A percentile compares a stretch with the other conserved stretches of the same genome.
Evolutionary conservation across 2,113 vertebrate species (phyloP).

Genomic region (Columbina picui): DNA sequence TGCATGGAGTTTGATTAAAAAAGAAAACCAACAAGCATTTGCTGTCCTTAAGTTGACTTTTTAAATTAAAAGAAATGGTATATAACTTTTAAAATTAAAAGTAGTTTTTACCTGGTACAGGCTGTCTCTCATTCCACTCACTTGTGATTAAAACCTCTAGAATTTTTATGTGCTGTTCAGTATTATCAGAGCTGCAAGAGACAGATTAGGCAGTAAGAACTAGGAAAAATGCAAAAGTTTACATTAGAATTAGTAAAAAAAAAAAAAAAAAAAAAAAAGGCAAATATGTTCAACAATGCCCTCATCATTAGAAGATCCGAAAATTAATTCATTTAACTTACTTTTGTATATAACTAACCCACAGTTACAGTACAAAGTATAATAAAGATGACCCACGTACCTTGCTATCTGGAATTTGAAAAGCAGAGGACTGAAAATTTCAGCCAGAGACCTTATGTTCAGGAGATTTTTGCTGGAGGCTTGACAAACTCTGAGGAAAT

Average conservation of each 20-base stretch:
- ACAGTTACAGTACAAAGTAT: background rate
- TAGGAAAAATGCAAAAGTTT: background rate
- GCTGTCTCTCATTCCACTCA: slow-evolving; percentile 89
- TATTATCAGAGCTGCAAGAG: slow-evolving; percentile 86
- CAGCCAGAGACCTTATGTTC: slow-evolving; percentile 84
- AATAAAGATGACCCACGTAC: slow-evolving; percentile 68
- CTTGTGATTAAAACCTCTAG: slow-evolving; percentile 91
- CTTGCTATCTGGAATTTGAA: slow-evolving; percentile 87
- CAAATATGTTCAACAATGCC: background rate
- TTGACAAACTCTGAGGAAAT: slow-evolving; percentile 91
- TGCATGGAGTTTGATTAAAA: background rate
- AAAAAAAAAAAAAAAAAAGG: too few relatives aligned
- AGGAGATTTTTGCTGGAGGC: slow-evolving; percentile 87
- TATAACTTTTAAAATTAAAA: background rate
- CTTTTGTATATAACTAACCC: background rate
- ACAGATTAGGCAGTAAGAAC: background rate
- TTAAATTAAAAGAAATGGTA: background rate
- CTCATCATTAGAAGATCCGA: background rate
- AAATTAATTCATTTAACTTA: background rate
- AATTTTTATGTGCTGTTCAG: slow-evolving; percentile 88
- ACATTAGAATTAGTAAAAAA: background rate
- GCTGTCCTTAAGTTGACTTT: background rate
- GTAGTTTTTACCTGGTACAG: slow-evolving; percentile 87
- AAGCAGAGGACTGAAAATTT: slow-evolving; percentile 93
- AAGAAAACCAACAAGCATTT: background rate